Base-by-base conservation (phyloP, 1,140 invertebrate species). In the Apis laboriosa region DNA sequence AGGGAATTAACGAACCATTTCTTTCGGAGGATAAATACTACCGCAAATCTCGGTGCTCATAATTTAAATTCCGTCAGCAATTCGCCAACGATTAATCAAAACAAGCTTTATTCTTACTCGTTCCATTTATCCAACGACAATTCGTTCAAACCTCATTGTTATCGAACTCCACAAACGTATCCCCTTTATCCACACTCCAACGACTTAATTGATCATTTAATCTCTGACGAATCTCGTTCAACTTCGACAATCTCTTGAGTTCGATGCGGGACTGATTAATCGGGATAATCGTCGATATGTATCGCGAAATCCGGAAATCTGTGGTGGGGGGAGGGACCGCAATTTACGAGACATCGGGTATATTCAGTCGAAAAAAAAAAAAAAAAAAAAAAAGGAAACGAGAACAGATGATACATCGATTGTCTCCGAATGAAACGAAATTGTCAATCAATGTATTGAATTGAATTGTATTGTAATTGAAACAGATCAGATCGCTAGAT, bases 241-340 rank as follows among this genome's bases (percentile, higher is more conserved):
- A 66, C 56, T 28, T 43, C 58, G 1, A 43, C n/a, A 24, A 51
- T 75, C 73, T 53, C 61, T 64, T 34, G 34, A 19, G 51, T 64
- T 66, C 61, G 24, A 43, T 43, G 9, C 11, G n/a, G 9, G n/a
- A 8, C 21, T 67, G 75, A 77, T 77, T 67, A 77, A 77, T 56
- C 15, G 61, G 49, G 43, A 49, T 24, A 4, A 9, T 17, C 63
- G 53, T 34, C 56, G 75, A 77, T 77, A 49, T 67, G 56, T 56
- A 67, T 63, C 63, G 63, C 63, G 75, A 67, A 49, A 67, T 67
- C 75, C 28, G 75, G 53, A 77, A 77, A 56, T 77, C 75, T 34
- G 24, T 24, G 24, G 24, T 24, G 28, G 21, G 67, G 63, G 34
- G 63, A 11, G 75, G 34, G 34, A 77, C 28, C 49, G 63, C 12